Percentiles rank a stretch among this genome's conserved stretches.
Evolutionary conservation across 1,140 invertebrate species (phyloP).

Genomic region (Capitella teleta): DNA sequence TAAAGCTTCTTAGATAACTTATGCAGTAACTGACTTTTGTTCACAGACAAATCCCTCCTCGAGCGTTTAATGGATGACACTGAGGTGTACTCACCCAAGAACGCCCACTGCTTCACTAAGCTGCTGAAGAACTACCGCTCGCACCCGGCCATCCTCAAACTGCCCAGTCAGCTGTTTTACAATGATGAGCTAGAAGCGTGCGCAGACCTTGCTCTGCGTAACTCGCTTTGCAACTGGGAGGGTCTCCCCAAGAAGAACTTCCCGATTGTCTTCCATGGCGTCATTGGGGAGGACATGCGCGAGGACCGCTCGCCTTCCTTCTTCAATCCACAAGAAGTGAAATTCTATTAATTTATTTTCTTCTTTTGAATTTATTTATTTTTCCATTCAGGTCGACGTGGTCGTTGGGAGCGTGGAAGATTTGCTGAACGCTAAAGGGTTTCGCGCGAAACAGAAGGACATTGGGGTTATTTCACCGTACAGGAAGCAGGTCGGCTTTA

Average conservation of each 20-base stretch:
- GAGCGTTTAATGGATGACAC: background rate
- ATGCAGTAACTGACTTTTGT: too few species aligned
- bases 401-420: slow-evolving; percentile 34
- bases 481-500: slow-evolving; percentile 66
- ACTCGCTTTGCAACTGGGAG: slow-evolving; percentile 32
- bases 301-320: slow-evolving; percentile 61
- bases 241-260: slow-evolving; percentile 45
- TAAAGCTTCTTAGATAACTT: too few species aligned
- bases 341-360: too few species aligned
- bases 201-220: slow-evolving; percentile 29
- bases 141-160: slow-evolving; percentile 25
- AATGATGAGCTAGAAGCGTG: slow-evolving; percentile 35
- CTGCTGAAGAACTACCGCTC: slow-evolving; percentile 34
- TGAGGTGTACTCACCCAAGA: background rate
- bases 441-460: slow-evolving; percentile 50
- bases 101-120: slow-evolving; percentile 21
- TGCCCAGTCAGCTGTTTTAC: slow-evolving; percentile 32
- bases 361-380: too few species aligned
- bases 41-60: background rate
- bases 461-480: slow-evolving; percentile 91
- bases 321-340: slow-evolving; percentile 78
- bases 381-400: too few species aligned
- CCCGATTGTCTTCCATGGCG: slow-evolving; percentile 69
- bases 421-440: slow-evolving; percentile 20
- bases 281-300: slow-evolving; percentile 40